phyloP scores from a whole-genome alignment of 2,113 vertebrate genomes.

The Pollachius pollachius region DNA sequence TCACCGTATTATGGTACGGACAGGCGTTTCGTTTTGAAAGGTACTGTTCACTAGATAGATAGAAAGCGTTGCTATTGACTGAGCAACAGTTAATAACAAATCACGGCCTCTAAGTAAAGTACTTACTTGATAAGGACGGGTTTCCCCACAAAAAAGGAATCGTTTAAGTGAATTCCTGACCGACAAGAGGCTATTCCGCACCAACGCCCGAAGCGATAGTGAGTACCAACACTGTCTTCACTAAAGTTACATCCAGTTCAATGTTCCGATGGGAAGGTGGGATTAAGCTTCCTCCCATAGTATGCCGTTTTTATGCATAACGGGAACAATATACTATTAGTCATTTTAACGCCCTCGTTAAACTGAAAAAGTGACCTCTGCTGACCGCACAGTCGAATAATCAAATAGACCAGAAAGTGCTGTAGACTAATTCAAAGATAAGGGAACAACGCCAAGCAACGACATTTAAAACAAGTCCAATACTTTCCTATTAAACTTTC shows the following conservation, averaged over 20 bases:
- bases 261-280: background rate
- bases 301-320: too few species aligned
- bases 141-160: slow-evolving; percentile 10
- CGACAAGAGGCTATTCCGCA: slow-evolving; percentile 18
- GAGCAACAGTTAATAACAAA: slow-evolving; percentile 5
- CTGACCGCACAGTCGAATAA: too few species aligned
- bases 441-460: too few species aligned
- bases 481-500: too few species aligned
- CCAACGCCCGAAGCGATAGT: slow-evolving; percentile 43
- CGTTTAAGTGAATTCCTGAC: slow-evolving; percentile 16
- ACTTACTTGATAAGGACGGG: slow-evolving; percentile 14
- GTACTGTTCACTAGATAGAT: slow-evolving; percentile 18
- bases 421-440: too few species aligned
- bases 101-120: background rate
- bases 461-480: too few species aligned
- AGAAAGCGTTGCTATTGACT: slow-evolving; percentile 12
- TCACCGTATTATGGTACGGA: slow-evolving; percentile 23
- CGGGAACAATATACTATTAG: background rate
- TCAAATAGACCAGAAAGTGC: too few species aligned
- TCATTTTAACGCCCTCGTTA: background rate
- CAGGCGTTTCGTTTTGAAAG: slow-evolving; percentile 57
- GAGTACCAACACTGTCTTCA: slow-evolving; percentile 38
- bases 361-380: background rate
- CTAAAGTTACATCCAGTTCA: background rate
- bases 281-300: background rate